A percentile compares a stretch with the other conserved stretches of the same genome.
These are phyloP conservation scores for Sarcophaga bullata DNA, from an alignment of 1,140 invertebrate genomes.

Conservation along the genomic window DNA sequence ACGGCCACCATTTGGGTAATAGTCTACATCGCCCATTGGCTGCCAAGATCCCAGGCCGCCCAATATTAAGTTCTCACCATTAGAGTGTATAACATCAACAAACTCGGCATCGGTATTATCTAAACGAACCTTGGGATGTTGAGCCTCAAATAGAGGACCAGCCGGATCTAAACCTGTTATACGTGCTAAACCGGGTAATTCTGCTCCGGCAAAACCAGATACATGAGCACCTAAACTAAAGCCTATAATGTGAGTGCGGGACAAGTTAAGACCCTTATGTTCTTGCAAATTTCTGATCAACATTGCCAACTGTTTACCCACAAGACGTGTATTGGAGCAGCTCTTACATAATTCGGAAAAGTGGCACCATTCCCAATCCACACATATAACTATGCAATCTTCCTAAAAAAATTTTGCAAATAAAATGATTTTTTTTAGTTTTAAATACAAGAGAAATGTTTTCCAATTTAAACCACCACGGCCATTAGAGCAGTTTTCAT, in stretches of 20 bases:
- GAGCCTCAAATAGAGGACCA: constrained; percentile 88
- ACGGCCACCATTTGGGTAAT: constrained; percentile 90
- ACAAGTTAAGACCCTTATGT: constrained; percentile 61
- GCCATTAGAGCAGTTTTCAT: constrained; percentile 90
- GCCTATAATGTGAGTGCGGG: constrained; percentile 87
- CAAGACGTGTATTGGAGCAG: constrained; percentile 90
- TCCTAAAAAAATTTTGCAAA: constrained; percentile 69
- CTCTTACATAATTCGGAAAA: constrained; percentile 92
- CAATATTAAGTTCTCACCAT: constrained; percentile 87
- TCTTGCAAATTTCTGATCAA: constrained; percentile 69
- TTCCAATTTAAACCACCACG: constrained; percentile 71
- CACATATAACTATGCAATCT: constrained; percentile 89
- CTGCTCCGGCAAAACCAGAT: constrained; percentile 90
- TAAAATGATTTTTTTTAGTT: neutral
- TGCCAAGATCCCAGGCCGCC: constrained; percentile 86
- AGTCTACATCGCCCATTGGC: constrained; percentile 91
- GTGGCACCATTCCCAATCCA: constrained; percentile 95
- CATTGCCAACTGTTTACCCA: constrained; percentile 89
- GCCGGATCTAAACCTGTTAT: constrained; percentile 93
- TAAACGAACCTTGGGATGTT: constrained; percentile 81
- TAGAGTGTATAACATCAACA: constrained; percentile 95
- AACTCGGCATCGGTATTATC: constrained; percentile 88
- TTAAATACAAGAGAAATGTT: neutral
- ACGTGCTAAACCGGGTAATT: constrained; percentile 82
- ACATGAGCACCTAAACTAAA: constrained; percentile 93